Evolutionary conservation across 1,140 invertebrate species (phyloP).

Genomic region (Ooceraea biroi): DNA sequence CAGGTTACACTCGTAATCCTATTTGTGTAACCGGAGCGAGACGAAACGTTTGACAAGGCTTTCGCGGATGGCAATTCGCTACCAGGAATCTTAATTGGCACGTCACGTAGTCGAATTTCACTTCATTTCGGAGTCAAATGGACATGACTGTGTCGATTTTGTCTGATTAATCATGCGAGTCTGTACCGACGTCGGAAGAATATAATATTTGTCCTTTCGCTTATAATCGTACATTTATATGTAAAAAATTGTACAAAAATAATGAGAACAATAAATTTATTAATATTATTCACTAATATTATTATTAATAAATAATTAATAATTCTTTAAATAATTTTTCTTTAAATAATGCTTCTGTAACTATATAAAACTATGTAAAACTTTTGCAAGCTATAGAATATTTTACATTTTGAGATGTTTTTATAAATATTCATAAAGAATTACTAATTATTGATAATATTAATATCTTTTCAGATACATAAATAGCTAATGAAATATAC

Average conservation of each 20-base stretch:
- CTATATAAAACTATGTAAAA: neutral
- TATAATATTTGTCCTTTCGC: too few relatives aligned
- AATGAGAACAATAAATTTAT: neutral
- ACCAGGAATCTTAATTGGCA: conserved; percentile 65
- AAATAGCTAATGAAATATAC: too few relatives aligned
- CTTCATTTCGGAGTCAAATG: conserved; percentile 71
- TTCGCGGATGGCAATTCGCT: conserved; percentile 53
- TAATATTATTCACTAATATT: neutral
- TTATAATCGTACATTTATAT: too few relatives aligned
- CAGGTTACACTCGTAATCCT: conserved; percentile 53
- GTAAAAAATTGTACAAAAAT: neutral
- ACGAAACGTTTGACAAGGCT: conserved; percentile 52
- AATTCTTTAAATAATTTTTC: neutral
- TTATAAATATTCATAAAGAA: neutral
- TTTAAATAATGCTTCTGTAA: too few relatives aligned
- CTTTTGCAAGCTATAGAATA: neutral
- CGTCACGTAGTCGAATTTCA: conserved; percentile 65
- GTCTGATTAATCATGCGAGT: conserved; percentile 39
- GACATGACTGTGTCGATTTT: conserved; percentile 33
- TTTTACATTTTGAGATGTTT: neutral
- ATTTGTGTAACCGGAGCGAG: conserved; percentile 68
- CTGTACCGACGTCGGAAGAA: too few relatives aligned
- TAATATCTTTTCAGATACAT: neutral
- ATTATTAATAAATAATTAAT: neutral
- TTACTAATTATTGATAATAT: conserved; percentile 2